Evolutionary conservation across 2,888 invertebrate species (phyloP).

Genomic region (Timema cristinae): DNA sequence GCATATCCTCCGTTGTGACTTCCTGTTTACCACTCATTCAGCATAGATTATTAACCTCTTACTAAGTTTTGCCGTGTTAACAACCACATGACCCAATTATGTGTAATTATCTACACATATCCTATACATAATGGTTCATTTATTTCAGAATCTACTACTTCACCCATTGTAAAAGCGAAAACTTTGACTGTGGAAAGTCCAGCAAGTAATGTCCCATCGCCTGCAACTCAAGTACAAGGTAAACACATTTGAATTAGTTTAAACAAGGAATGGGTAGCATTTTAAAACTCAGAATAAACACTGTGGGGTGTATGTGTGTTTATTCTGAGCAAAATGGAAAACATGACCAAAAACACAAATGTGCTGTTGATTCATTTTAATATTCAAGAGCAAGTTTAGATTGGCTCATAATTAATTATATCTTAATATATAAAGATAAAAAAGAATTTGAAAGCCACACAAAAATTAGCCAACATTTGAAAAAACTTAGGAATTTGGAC

Average conservation of each 20-base stretch:
- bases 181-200: constrained; percentile 29
- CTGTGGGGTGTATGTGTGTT: not conserved
- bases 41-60: no score
- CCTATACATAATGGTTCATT: not conserved
- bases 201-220: constrained; percentile 30
- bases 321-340: not conserved
- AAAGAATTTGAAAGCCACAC: no score
- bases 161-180: constrained; percentile 30
- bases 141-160: constrained; percentile 28
- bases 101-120: not conserved
- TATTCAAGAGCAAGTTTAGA: no score
- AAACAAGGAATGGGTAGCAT: not conserved
- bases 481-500: no score
- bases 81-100: no score
- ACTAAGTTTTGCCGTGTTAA: no score
- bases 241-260: not conserved
- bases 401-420: no score
- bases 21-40: not conserved
- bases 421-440: no score
- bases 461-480: no score
- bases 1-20: not conserved
- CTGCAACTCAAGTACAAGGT: constrained; percentile 28
- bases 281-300: not conserved
- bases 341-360: no score
- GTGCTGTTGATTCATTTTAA: no score